Percentiles rank a stretch among this genome's conserved stretches.
Evolutionary conservation across 1,140 invertebrate species (phyloP).

Genomic region (Centruroides vittatus): DNA sequence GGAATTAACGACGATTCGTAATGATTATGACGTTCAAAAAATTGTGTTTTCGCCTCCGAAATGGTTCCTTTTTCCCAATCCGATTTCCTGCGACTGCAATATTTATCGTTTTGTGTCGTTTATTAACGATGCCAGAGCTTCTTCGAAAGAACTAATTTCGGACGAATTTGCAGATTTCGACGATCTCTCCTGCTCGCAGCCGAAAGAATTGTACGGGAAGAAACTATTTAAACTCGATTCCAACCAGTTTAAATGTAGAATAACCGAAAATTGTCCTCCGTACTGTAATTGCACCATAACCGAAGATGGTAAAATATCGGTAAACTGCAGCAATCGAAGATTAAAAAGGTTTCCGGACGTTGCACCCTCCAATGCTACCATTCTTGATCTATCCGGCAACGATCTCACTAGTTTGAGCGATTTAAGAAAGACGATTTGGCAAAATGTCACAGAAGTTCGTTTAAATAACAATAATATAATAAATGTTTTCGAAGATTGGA

Average conservation of each 20-base stretch:
- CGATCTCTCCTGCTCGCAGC: constrained; percentile 29
- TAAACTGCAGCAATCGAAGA: constrained; percentile 35
- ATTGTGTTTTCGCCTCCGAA: neutral
- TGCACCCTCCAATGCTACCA: constrained; percentile 22
- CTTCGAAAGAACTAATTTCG: neutral
- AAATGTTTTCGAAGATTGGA: constrained; percentile 5
- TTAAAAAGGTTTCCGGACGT: constrained; percentile 5
- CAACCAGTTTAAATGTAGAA: constrained; percentile 16
- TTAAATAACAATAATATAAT: constrained; percentile 39
- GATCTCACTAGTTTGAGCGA: constrained; percentile 28
- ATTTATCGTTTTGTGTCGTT: constrained; percentile 9
- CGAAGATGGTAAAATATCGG: constrained; percentile 29
- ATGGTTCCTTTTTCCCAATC: constrained; percentile 39
- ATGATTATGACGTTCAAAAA: constrained; percentile 3
- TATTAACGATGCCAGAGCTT: neutral
- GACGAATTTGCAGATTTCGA: constrained; percentile 14
- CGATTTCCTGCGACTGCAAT: constrained; percentile 47
- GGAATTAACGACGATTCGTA: constrained; percentile 11
- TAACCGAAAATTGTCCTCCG: constrained; percentile 21
- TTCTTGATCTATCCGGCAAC: constrained; percentile 38
- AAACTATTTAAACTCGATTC: constrained; percentile 17
- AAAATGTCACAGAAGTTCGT: constrained; percentile 28
- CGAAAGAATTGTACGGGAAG: constrained; percentile 3
- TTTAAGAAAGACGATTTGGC: constrained; percentile 18
- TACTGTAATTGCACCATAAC: constrained; percentile 34